These are phyloP conservation scores for Dicentrarchus labrax DNA, from an alignment of 2,113 vertebrate genomes.

Conservation along the genomic window DNA sequence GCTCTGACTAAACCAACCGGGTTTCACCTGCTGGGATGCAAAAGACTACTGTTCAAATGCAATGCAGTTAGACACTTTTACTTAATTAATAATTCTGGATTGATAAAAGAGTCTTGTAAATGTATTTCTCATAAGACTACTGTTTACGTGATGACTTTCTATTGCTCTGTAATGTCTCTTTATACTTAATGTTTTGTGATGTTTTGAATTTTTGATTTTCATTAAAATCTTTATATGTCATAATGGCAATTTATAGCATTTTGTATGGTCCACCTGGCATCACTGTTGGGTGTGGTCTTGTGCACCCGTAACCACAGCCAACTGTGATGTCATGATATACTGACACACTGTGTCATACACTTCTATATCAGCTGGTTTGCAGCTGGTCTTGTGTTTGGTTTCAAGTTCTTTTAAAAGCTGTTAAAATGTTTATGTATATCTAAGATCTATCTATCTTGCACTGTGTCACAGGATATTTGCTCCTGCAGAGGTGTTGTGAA, in stretches of 20 bases:
- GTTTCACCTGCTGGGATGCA: background rate
- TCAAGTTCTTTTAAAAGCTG: background rate
- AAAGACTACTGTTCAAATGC: background rate
- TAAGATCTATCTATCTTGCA: too few species aligned
- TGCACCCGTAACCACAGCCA: background rate
- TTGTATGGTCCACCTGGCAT: background rate
- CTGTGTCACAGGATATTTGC: background rate
- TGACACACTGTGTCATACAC: background rate
- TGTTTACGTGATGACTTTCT: background rate
- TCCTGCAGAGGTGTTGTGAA: background rate
- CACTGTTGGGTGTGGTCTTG: background rate
- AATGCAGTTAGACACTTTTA: background rate
- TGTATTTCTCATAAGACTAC: background rate
- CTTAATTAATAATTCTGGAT: background rate
- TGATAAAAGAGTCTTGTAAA: background rate
- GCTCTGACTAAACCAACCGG: constrained; percentile 42
- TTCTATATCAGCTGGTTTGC: background rate
- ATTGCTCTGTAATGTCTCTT: background rate
- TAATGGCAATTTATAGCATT: background rate
- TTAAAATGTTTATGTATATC: background rate
- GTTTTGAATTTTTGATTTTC: background rate
- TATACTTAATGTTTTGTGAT: background rate
- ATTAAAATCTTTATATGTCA: background rate
- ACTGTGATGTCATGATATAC: background rate
- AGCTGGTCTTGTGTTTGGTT: too few species aligned